Base-by-base conservation (phyloP, 2,113 vertebrate species). In the Anguilla rostrata region DNA sequence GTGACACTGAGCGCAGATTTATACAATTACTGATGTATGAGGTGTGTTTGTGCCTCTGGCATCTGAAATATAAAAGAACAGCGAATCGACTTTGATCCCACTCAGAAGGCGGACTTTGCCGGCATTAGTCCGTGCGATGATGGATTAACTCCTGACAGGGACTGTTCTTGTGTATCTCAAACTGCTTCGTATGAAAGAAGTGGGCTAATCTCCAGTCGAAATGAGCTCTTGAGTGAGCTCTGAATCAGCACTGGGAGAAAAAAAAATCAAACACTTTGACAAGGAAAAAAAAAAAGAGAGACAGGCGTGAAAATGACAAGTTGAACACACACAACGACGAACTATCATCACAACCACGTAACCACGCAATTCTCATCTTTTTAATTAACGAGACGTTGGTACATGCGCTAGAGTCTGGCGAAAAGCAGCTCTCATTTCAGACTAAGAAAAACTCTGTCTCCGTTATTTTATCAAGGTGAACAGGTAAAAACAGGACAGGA, bases 401-500 rank as follows among this genome's bases (percentile, higher is more conserved):
- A 43, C 85, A 63, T 40, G 57, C 20, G 20, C 15, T 41, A 49
- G 34, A 86, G 20, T 66, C 78, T 34, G 12, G 43, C 81, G 66
- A 81, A 81, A 56, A 43, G 29, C 34, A 40, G 22, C 56, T 22
- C 56, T 56, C 56, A 63, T 40, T 46, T 66, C 22, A 43, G 40
- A 18, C 84, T n/a, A 20, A 71, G 60, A 83, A 79, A 82, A 39
- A 20, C 29, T 40, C 22, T 41, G 18, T 46, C 40, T 20, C 34
- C 5, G 75, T 53, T 60, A 46, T 46, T 53, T 85, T 40, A 78
- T n/a, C 6, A n/a, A 71, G 56, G 78, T 78, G 18, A 63, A 63
- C 40, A 79, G 86, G 82, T 81, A 57, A 18, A 83, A 49, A 88
- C 82, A 71, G 78, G 83, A 84, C 86, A 83, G 66, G 85, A 86